Evolutionary conservation across 2,888 invertebrate genomes (phyloP).

Genomic region (Catocala fraxini): DNA sequence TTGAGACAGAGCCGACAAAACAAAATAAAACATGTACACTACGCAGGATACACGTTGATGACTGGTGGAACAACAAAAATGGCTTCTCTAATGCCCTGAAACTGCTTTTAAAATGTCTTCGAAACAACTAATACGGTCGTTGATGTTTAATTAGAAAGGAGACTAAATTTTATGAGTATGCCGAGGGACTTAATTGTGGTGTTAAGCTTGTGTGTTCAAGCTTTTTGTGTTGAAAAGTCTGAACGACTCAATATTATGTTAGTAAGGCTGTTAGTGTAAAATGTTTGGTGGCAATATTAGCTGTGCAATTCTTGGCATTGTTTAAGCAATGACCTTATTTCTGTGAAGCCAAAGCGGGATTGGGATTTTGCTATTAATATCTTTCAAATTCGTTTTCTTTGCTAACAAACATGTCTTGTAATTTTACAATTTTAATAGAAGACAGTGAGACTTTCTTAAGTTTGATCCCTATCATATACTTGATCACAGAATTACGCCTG

Average conservation of each 20-base stretch:
- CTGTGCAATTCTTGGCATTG: no score
- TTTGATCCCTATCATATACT: no score
- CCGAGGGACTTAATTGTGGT: constrained; percentile 5
- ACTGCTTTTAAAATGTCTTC: constrained; percentile 17
- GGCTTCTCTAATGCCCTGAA: constrained; percentile 5
- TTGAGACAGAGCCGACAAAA: constrained; percentile 1
- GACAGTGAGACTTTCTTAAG: no score
- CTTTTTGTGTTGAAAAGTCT: neutral
- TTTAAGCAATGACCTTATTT: no score
- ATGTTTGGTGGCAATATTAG: neutral
- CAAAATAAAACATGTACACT: constrained; percentile 5
- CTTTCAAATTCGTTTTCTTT: no score
- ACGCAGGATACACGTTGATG: constrained; percentile 6
- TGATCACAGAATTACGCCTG: no score
- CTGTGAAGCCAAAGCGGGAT: no score
- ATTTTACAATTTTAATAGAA: no score
- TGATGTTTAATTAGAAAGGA: constrained; percentile 27
- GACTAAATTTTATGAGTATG: constrained; percentile 8
- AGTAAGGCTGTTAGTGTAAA: neutral
- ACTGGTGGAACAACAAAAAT: constrained; percentile 19
- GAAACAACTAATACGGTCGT: constrained; percentile 14
- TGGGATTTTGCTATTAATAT: no score
- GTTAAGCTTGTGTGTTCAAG: neutral
- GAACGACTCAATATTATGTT: neutral
- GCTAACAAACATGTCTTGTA: no score